phyloP scores from a whole-genome alignment of 1,140 invertebrate genomes.

The Leptinotarsa defecta region DNA sequence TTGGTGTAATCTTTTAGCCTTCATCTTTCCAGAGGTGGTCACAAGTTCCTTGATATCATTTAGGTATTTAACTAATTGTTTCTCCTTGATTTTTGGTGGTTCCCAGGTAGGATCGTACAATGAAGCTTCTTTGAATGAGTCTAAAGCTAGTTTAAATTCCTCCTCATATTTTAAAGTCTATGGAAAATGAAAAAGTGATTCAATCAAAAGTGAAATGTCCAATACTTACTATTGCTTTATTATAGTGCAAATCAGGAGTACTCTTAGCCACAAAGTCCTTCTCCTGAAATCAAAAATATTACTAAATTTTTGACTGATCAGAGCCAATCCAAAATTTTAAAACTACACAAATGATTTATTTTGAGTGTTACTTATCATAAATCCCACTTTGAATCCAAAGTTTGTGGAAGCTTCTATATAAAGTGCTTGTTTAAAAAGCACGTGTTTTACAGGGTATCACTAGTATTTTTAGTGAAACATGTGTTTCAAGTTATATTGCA shows the following conservation, averaged over 20 bases:
- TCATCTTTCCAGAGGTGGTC: slow-evolving; percentile 73
- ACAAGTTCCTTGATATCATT: slow-evolving; percentile 67
- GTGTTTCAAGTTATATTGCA: slow-evolving; percentile 20
- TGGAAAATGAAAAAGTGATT: slow-evolving; percentile 33
- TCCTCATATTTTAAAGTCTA: slow-evolving; percentile 83
- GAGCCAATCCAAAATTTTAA: no score
- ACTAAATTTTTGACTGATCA: no score
- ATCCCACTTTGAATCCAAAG: no score
- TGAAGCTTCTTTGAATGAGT: slow-evolving; percentile 69
- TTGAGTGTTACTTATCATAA: no score
- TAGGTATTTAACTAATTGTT: slow-evolving; percentile 71
- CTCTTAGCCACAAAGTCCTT: slow-evolving; percentile 73
- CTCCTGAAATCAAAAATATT: slow-evolving; percentile 61
- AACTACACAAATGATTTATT: no score
- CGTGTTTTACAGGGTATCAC: no score
- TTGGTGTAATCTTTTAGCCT: slow-evolving; percentile 69
- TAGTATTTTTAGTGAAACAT: no score
- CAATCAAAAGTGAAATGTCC: not conserved
- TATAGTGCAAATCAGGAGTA: slow-evolving; percentile 84
- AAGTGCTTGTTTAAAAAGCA: no score
- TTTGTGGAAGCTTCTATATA: no score
- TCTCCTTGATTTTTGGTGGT: slow-evolving; percentile 65
- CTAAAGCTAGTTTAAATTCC: slow-evolving; percentile 71
- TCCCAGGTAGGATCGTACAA: slow-evolving; percentile 77
- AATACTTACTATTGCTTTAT: slow-evolving; percentile 77